phyloP scores from a whole-genome alignment of 2,888 invertebrate species.

The Andrena trimmerana region DNA sequence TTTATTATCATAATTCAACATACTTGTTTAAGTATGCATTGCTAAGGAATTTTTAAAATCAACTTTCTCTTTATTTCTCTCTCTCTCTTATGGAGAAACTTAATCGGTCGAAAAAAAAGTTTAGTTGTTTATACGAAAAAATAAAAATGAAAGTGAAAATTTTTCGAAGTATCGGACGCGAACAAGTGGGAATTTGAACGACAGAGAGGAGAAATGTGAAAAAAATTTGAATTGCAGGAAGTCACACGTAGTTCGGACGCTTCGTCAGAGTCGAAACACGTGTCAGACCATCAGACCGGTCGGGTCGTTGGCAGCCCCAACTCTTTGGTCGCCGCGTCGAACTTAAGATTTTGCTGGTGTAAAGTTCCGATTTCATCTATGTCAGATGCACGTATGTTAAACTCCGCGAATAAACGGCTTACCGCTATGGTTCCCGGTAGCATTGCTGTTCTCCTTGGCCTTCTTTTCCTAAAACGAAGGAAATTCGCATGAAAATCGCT shows the following conservation, averaged over 20 bases:
- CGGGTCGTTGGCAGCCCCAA: constrained; percentile 61
- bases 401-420: constrained; percentile 70
- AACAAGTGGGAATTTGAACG: constrained; percentile 42
- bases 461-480: constrained; percentile 81
- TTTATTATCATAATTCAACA: constrained; percentile 6
- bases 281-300: constrained; percentile 70
- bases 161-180: neutral
- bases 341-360: constrained; percentile 34
- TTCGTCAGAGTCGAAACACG: constrained; percentile 62
- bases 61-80: neutral
- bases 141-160: neutral
- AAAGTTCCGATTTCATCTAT: constrained; percentile 45
- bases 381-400: constrained; percentile 51
- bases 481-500: constrained; percentile 20
- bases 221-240: constrained; percentile 46
- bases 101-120: neutral
- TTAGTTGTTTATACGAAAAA: neutral
- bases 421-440: constrained; percentile 84
- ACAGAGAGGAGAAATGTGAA: constrained; percentile 25
- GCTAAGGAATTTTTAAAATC: constrained; percentile 5
- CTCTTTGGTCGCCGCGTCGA: constrained; percentile 32
- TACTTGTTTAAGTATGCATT: neutral
- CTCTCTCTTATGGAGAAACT: neutral
- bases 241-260: constrained; percentile 39
- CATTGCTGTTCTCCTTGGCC: constrained; percentile 83